phyloP scores from a whole-genome alignment of 2,113 vertebrate genomes.

The Leiothrix lutea region DNA sequence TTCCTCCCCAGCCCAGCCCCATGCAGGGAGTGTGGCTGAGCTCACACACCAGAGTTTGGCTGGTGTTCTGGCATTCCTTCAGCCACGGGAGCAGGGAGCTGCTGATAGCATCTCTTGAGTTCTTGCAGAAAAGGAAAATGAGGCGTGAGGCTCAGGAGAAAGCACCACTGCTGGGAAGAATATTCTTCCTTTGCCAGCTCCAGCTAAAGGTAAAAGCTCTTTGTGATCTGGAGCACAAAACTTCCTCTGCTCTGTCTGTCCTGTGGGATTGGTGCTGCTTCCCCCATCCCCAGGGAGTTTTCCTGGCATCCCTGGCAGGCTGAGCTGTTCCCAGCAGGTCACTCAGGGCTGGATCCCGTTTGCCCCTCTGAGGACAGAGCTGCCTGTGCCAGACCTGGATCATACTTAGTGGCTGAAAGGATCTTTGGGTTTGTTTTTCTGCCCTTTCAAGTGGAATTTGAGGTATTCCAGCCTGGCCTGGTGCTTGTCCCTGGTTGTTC shows the following conservation, averaged over 20 bases:
- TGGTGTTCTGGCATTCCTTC: neutral
- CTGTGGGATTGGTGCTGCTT: neutral
- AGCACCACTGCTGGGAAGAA: neutral
- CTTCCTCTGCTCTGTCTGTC: neutral
- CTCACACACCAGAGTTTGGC: neutral
- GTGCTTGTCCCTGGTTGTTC: neutral
- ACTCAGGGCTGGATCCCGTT: neutral
- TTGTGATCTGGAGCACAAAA: neutral
- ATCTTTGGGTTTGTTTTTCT: neutral
- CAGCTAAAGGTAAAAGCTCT: neutral
- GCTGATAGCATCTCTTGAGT: neutral
- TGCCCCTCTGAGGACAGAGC: neutral
- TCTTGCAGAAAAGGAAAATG: neutral
- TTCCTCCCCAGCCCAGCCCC: neutral
- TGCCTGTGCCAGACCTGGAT: neutral
- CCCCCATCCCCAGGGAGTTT: fast-evolving
- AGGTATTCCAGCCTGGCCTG: neutral
- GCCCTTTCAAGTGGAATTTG: neutral
- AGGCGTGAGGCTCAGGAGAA: neutral
- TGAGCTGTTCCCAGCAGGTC: neutral
- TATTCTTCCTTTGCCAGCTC: neutral
- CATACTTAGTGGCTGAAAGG: neutral
- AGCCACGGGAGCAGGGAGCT: neutral
- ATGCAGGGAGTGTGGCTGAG: neutral
- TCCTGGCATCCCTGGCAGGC: neutral